These are phyloP conservation scores for Leptinotarsa haldemani DNA, from an alignment of 2,888 invertebrate species.

Conservation along the genomic window DNA sequence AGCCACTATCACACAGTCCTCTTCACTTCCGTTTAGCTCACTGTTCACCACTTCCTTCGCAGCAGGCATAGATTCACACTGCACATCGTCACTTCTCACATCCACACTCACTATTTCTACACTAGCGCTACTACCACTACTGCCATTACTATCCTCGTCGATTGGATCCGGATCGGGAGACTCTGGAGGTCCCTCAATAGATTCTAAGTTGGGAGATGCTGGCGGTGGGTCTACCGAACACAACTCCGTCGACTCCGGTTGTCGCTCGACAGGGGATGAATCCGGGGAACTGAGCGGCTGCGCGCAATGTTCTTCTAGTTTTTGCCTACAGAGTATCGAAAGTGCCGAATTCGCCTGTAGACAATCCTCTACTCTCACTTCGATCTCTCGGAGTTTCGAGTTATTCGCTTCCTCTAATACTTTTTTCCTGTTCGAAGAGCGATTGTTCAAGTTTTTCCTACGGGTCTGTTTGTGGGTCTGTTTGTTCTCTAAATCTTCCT, in stretches of 20 bases:
- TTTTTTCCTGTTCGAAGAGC: constrained; percentile 62
- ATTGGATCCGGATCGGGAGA: constrained; percentile 36
- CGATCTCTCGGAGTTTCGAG: constrained; percentile 64
- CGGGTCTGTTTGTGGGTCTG: constrained; percentile 55
- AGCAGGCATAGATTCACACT: constrained; percentile 49
- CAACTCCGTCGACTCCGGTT: constrained; percentile 35
- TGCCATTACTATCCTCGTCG: constrained; percentile 41
- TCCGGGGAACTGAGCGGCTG: constrained; percentile 19
- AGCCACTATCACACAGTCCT: constrained; percentile 76
- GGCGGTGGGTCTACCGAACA: constrained; percentile 26
- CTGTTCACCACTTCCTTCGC: constrained; percentile 40
- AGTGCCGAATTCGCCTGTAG: constrained; percentile 59
- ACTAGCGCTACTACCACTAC: constrained; percentile 47
- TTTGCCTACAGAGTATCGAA: constrained; percentile 50
- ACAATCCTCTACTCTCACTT: constrained; percentile 64
- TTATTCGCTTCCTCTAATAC: constrained; percentile 65
- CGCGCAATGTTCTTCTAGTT: constrained; percentile 29
- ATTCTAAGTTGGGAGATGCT: constrained; percentile 34
- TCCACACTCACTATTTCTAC: constrained; percentile 56
- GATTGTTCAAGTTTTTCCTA: constrained; percentile 59
- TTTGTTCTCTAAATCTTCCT: constrained; percentile 63
- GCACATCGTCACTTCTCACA: constrained; percentile 54
- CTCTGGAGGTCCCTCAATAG: constrained; percentile 22
- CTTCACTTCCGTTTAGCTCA: constrained; percentile 66
- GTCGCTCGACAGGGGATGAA: constrained; percentile 2